Conservation (phyloP, 1,140 invertebrate genomes). For the Eumeta japonica region DNA sequence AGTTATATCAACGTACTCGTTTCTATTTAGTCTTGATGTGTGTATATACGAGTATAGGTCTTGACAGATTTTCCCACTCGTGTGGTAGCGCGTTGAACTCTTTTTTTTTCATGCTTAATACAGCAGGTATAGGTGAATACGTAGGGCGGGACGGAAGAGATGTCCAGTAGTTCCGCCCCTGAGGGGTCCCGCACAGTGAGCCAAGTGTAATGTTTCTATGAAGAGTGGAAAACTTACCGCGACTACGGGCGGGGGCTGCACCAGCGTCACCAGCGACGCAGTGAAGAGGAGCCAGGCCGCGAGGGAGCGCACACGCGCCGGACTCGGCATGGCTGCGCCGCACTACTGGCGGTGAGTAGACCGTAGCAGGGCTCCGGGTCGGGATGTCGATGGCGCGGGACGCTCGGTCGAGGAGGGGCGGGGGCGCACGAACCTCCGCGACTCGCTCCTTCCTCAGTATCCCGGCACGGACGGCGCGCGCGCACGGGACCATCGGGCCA, state of each 20-base stretch:
- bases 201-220: no score
- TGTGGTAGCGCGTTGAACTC: conserved; percentile 38
- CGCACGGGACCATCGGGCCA: conserved; percentile 45
- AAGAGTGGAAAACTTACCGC: conserved; percentile 34
- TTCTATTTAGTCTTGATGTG: no score
- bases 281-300: conserved; percentile 31
- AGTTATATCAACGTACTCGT: no score
- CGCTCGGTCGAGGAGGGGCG: conserved; percentile 25
- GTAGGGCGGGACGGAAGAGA: no score
- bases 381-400: conserved; percentile 19
- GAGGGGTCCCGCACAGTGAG: no score
- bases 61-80: no score
- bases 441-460: conserved; percentile 47
- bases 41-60: no score
- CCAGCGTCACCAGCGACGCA: conserved; percentile 30
- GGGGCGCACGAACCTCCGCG: conserved; percentile 21
- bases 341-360: conserved; percentile 32
- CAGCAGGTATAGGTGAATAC: no score
- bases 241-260: conserved; percentile 28
- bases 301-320: conserved; percentile 37
- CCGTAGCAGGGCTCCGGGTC: conserved; percentile 19
- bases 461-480: conserved; percentile 51
- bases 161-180: no score
- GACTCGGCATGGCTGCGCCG: conserved; percentile 47
- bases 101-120: no score